Percentiles rank a stretch among this genome's conserved stretches.
Evolutionary conservation across 1,140 invertebrate species (phyloP).

Genomic region (Apis dorsata): DNA sequence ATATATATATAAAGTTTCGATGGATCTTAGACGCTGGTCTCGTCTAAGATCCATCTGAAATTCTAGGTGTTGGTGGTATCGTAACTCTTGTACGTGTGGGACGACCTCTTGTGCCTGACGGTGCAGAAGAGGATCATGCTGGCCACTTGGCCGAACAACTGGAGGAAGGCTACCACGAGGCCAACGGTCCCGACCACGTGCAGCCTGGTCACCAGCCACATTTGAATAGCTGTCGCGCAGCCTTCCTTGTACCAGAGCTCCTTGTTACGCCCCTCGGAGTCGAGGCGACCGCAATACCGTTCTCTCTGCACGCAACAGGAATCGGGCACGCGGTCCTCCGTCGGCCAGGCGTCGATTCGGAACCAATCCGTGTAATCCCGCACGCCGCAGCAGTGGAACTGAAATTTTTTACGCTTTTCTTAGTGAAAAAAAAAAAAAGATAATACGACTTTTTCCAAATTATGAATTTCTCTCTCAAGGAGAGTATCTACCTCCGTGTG

Average conservation of each 20-base stretch:
- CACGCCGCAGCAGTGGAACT: conserved; percentile 94
- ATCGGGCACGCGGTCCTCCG: conserved; percentile 87
- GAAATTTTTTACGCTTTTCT: conserved; percentile 8
- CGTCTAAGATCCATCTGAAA: conserved; percentile 78
- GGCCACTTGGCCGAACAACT: conserved; percentile 87
- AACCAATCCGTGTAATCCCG: conserved; percentile 91
- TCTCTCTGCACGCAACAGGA: conserved; percentile 87
- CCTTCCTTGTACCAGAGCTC: conserved; percentile 84
- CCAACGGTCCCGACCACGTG: conserved; percentile 87
- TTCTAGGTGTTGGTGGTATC: conserved; percentile 82
- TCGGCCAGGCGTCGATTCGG: conserved; percentile 88
- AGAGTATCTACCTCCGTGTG: conserved; percentile 83
- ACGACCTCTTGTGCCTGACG: conserved; percentile 85
- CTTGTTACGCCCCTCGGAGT: conserved; percentile 79
- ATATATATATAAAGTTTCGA: not conserved
- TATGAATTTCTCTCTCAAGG: not conserved
- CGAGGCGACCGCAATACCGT: conserved; percentile 75
- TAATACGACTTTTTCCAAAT: not conserved
- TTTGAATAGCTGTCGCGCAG: conserved; percentile 85
- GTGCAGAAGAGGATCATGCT: conserved; percentile 90
- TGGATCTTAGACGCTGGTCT: conserved; percentile 66
- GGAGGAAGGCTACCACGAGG: conserved; percentile 84
- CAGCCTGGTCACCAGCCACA: conserved; percentile 85
- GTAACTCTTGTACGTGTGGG: conserved; percentile 86
- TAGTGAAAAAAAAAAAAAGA: too few relatives aligned